Conservation (phyloP, 2,888 invertebrate genomes). For the Digitonthophagus gazella region DNA sequence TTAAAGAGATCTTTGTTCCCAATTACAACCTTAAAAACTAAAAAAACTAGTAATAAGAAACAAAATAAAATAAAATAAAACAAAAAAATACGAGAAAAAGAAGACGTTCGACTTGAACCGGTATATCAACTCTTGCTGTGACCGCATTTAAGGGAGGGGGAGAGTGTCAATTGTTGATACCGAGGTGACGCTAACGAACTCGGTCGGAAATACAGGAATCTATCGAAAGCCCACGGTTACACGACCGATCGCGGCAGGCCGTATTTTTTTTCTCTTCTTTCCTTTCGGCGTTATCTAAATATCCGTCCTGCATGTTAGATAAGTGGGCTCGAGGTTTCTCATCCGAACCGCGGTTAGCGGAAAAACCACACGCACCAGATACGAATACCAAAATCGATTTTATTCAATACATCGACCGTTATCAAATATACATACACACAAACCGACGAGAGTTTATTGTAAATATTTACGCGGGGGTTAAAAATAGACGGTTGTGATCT, state of each 20-base stretch:
- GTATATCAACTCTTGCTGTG: background rate
- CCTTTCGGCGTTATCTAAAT: too few relatives aligned
- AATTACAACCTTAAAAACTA: too few relatives aligned
- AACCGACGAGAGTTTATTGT: background rate
- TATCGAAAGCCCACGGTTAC: background rate
- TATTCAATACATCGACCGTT: background rate
- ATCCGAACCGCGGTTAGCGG: too few relatives aligned
- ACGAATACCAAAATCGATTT: background rate
- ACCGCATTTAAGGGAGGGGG: background rate
- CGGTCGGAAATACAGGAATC: background rate
- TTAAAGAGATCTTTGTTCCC: too few relatives aligned
- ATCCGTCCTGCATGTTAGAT: too few relatives aligned
- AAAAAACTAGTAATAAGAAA: background rate
- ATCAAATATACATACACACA: background rate
- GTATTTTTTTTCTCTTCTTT: too few relatives aligned
- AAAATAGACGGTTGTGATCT: background rate
- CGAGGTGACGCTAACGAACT: background rate
- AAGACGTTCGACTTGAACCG: background rate
- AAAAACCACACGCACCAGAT: too few relatives aligned
- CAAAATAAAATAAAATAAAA: background rate
- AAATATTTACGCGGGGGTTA: background rate
- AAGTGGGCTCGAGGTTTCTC: too few relatives aligned
- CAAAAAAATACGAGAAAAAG: background rate
- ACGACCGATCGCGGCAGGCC: background rate
- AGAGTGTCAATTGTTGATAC: background rate